Base-by-base conservation (phyloP, 2,113 vertebrate species). In the Pleuronectes platessa region DNA sequence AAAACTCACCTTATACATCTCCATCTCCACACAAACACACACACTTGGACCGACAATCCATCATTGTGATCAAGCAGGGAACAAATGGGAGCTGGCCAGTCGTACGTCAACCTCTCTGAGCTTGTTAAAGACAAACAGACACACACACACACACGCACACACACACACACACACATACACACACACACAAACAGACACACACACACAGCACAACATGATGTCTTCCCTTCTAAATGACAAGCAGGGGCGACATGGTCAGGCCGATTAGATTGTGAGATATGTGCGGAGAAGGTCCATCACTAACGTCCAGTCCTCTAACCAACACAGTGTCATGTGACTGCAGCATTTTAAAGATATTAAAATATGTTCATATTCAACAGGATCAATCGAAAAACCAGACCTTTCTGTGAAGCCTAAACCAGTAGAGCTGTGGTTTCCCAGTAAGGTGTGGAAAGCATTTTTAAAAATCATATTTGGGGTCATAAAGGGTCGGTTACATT, bases 21-120 rank as follows among this genome's bases (percentile, higher is more conserved):
- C 71, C 79, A 74, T 81, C 65, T 63, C 76, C 62, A 71, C 58
- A 64, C 77, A 73, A 49, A 71, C n/a, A 74, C 65, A 78, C 66
- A 75, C 82, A 63, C 11, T 74, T 23, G 76, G 67, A 68, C 63
- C 56, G 76, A 79, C 89, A 85, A 87, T 91, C 86, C 79, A 87
- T 91, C 89, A 90, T 76, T 65, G 74, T 89, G 88, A 92, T 91
- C 87, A 91, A 89, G 87, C 81, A 71, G 72, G 74, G 65, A 76
- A 45, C 9, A 61, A 82, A 88, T 86, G 59, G 69, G 77, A 88
- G 63, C 72, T 75, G 90, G 87, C 90, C 67, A 73, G 49, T 87
- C 84, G 13, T 89, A 88, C 79, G 89, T 92, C 91, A 90, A 87
- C 80, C 84, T 83, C 79, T 90, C 87, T 78, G 72, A 83, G 87